A percentile compares a stretch with the other conserved stretches of the same genome.
Conservation (phyloP, 2,888 invertebrate species). For the Athetis lepigone region DNA sequence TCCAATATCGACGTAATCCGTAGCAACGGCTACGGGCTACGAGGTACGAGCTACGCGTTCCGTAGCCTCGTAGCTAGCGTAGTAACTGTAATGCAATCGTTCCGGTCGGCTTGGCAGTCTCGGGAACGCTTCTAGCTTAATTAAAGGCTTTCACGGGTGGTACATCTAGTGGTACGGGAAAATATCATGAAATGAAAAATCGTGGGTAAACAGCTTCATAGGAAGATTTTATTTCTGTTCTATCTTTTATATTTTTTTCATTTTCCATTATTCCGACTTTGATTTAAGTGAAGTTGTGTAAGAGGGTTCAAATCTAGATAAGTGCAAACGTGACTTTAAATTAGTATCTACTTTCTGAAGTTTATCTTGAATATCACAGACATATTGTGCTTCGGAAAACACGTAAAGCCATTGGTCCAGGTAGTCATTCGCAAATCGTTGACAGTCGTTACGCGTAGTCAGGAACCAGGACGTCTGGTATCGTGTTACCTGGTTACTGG, state of each 20-base stretch:
- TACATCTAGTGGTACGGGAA: conserved; percentile 20
- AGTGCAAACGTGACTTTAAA: no score
- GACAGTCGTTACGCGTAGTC: no score
- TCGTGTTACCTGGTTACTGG: no score
- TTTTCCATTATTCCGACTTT: no score
- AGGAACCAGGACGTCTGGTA: no score
- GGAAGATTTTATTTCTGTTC: neutral
- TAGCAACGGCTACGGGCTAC: conserved; percentile 45
- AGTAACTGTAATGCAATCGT: conserved; percentile 35
- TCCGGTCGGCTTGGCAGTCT: conserved; percentile 22
- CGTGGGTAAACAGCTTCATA: neutral
- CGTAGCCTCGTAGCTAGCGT: conserved; percentile 41
- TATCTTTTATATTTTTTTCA: neutral
- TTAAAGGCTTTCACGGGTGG: conserved; percentile 28
- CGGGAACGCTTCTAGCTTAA: conserved; percentile 40
- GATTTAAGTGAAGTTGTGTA: no score
- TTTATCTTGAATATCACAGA: no score
- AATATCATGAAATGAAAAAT: conserved; percentile 27
- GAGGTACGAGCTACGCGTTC: conserved; percentile 19
- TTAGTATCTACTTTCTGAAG: no score
- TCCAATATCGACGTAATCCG: conserved; percentile 52
- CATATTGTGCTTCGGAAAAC: no score
- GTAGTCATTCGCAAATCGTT: no score
- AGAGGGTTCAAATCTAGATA: no score
- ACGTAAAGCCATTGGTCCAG: no score